Base-by-base conservation (phyloP, 2,888 invertebrate genomes). In the Diarsia brunnea region DNA sequence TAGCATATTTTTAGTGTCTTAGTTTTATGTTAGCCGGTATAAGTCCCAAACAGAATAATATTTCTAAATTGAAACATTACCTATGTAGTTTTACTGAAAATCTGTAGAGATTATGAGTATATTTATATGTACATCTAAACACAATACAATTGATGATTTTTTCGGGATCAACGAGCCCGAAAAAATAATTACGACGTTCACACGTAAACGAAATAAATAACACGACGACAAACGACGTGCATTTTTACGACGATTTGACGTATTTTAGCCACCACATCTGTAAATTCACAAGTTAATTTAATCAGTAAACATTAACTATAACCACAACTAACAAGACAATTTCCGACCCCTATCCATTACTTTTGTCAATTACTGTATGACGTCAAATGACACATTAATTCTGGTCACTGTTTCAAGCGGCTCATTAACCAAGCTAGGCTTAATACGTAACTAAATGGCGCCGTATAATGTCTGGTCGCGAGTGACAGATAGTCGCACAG, bases 401-500 rank as follows among this genome's bases (percentile, higher is more conserved):
- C 12, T 24, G 21, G 51, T 21, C 4, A 27, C 58, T 60, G 24
- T 19, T 31, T 51, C 24, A 80, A 55, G 16, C 55, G 43, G 55
- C 12, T 80, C 80, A 51, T 73, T 55, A 79, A 55, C 55, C 63
- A 31, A 45, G 31, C n/a, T 24, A 64, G 72, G n/a, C 49, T 49
- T 71, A 64, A 77, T 64, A 75, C 58, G 75, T 47, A 43, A 31
- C 76, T 49, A 79, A 81, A 79, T 68, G 82, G 65, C 65, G 47
- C 27, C 60, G 43, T 69, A 49, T 75, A 72, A 82, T 75, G 47
- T 61, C 53, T 60, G 51, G 60, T 24, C 77, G 19, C 27, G 70
- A 68, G 85, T 81, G 82, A 81, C 68, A 70, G 38, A 82, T 80
- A 8, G 70, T 14, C 58, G 24, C n/a, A 38, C 14, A 65, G 55